Percentiles rank a stretch among this genome's conserved stretches.
phyloP scores from a whole-genome alignment of 1,140 invertebrate species.

The Diachasma alloeum region DNA sequence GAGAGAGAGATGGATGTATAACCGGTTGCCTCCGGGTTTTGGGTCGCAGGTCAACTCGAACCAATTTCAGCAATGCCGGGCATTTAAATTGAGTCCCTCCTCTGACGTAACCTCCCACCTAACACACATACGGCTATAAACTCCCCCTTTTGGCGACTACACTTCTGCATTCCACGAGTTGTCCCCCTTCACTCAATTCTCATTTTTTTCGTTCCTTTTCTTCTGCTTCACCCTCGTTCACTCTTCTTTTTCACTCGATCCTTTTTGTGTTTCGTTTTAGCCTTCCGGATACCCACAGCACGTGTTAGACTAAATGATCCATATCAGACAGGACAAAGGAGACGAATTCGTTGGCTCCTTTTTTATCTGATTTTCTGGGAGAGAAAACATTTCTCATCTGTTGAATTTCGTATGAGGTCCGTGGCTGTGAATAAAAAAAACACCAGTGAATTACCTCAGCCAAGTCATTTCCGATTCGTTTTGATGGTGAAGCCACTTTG shows the following conservation, averaged over 20 bases:
- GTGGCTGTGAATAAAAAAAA: background rate
- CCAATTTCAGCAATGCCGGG: slow-evolving; percentile 30
- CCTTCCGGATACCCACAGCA: background rate
- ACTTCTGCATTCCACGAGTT: slow-evolving; percentile 2
- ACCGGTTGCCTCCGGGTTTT: background rate
- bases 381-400: slow-evolving; percentile 17
- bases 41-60: slow-evolving; percentile 23
- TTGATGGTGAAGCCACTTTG: background rate
- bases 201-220: background rate
- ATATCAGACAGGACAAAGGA: slow-evolving; percentile 13
- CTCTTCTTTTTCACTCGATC: background rate
- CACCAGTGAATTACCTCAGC: slow-evolving; percentile 9
- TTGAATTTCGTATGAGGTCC: slow-evolving; percentile 9
- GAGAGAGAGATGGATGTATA: background rate
- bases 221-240: background rate
- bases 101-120: slow-evolving; percentile 27
- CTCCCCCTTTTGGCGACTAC: background rate
- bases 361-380: slow-evolving; percentile 5
- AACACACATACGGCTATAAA: slow-evolving; percentile 9
- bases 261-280: background rate
- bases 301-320: slow-evolving; percentile 15
- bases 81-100: slow-evolving; percentile 28
- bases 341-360: background rate
- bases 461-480: background rate
- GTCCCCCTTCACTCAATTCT: background rate